Evolutionary conservation across 2,888 invertebrate genomes (phyloP), one percentile per base, ranked within the genome.

Genomic region (Stenodera caucasica): DNA sequence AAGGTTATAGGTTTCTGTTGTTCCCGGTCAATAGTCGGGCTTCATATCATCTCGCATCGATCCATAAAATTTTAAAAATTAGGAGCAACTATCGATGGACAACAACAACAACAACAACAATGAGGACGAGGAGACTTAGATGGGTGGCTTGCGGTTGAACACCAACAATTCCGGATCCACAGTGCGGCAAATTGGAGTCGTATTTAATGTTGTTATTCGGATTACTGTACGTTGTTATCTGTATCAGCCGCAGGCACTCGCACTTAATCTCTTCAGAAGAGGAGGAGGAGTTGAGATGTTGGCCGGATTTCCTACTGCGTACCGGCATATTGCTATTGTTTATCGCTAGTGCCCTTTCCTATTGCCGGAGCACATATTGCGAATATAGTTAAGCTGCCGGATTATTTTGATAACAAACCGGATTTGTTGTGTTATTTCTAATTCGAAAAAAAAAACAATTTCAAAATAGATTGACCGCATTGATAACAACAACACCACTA

Each of bases 141-240:
- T 68, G 65, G 66, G 63, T 65, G 66, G 61, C 57, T 77, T 71
- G 77, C 76, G 75, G 77, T 76, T 75, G 70, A 75, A 71, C 72
- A 71, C 73, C 73, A 77, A 79, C 78, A 74, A 77, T 78, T 78
- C 76, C 77, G 75, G 80, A 80, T 80, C 80, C 81, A 81, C 81
- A 80, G 80, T 78, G 81, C 82, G 81, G 81, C 79, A 82, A 82
- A 82, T 82, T 82, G 81, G 78, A 81, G 80, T 79, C 80, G 81
- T 81, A 81, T 81, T 82, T 82, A 81, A 81, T 81, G 82, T 81
- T 81, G 81, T 82, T 82, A 81, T 80, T 80, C 77, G 81, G 80
- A 80, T 81, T 80, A 80, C 77, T 76, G 77, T 74, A 68, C 70
- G 74, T 69, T 70, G 78, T 79, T 79, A 79, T 79, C 79, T 79